These are phyloP conservation scores for Xanthorhoe designata DNA, from an alignment of 2,888 invertebrate genomes.

Conservation along the genomic window DNA sequence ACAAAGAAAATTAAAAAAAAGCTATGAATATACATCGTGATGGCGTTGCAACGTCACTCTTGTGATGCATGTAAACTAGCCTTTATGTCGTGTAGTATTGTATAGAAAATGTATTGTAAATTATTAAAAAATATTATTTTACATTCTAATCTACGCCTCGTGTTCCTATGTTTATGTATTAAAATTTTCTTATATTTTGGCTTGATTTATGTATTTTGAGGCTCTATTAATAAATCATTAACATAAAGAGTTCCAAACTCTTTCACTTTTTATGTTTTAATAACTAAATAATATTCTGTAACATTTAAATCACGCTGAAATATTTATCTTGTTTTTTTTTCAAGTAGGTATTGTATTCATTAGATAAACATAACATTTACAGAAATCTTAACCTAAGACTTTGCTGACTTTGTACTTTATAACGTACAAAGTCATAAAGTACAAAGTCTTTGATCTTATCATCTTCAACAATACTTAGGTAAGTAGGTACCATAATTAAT, in stretches of 20 bases:
- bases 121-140: constrained; percentile 43
- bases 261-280: neutral
- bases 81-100: constrained; percentile 15
- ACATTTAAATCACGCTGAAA: no score
- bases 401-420: no score
- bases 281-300: neutral
- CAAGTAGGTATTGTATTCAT: no score
- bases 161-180: constrained; percentile 40
- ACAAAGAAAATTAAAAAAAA: constrained; percentile 79
- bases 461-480: no score
- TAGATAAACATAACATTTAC: neutral
- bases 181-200: constrained; percentile 14
- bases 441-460: no score
- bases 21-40: constrained; percentile 48
- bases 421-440: no score
- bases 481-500: no score
- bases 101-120: constrained; percentile 24
- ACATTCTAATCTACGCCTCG: constrained; percentile 26
- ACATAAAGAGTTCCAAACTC: constrained; percentile 36
- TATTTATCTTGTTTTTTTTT: no score
- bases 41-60: constrained; percentile 5
- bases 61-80: constrained; percentile 9
- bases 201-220: constrained; percentile 23
- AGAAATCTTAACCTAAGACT: no score
- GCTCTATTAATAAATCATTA: constrained; percentile 13